These are phyloP conservation scores for Corvus moneduloides DNA, from an alignment of 2,113 vertebrate species.

Conservation along the genomic window DNA sequence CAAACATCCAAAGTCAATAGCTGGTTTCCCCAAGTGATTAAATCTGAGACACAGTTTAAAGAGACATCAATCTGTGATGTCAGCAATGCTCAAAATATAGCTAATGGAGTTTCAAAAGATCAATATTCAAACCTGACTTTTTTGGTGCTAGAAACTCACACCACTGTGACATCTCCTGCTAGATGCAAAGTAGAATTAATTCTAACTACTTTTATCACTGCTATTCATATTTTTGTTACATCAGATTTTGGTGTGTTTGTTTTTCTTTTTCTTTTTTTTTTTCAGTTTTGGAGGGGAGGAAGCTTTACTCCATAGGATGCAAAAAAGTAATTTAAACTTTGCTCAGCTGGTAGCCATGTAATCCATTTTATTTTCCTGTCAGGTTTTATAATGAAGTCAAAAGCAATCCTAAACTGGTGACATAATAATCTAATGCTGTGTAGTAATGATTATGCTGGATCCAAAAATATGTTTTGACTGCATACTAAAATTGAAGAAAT, in stretches of 20 bases:
- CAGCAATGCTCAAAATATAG: conserved; percentile 76
- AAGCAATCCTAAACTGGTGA: background rate
- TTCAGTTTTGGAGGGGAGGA: background rate
- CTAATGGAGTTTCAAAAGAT: conserved; percentile 85
- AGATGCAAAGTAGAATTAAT: background rate
- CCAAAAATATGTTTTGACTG: background rate
- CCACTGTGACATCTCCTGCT: background rate
- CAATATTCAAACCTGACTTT: conserved; percentile 81
- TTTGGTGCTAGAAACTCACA: conserved; percentile 23
- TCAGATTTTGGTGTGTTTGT: background rate
- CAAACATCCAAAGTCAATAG: conserved; percentile 79
- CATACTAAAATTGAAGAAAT: background rate
- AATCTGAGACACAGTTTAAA: conserved; percentile 80
- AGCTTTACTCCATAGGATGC: background rate
- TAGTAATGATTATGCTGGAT: background rate
- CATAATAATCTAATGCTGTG: background rate
- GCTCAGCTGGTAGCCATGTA: background rate
- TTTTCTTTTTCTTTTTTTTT: background rate
- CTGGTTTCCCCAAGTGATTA: conserved; percentile 80
- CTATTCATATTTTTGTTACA: background rate
- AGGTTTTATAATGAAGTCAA: conserved; percentile 31
- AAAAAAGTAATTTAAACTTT: background rate
- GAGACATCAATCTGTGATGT: conserved; percentile 87
- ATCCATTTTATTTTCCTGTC: conserved; percentile 29
- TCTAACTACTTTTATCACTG: background rate